Base-by-base conservation (phyloP, 2,797 vertebrate genomes). In the Liparis tanakae region DNA sequence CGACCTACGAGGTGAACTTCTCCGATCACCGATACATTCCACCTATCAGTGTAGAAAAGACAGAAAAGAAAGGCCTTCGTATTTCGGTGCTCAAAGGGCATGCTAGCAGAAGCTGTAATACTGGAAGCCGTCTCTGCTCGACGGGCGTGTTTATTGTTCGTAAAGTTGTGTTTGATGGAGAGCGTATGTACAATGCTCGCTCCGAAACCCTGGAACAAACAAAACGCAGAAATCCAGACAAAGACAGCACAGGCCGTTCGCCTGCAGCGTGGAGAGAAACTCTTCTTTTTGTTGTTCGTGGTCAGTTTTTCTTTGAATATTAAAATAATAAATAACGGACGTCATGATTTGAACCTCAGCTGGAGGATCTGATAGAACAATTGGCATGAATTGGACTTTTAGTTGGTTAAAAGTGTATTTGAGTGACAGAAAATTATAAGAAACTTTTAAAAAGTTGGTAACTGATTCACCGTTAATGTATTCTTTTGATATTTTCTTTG, bases 11-110 rank as follows among this genome's bases (percentile, higher is more conserved):
- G 86, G 77, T 79, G 79, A 87, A 80, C 81, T 51, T 60, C 22
- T 13, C 79, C 72, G 74, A 81, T 76, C 76, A 84, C 76, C 78
- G 17, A 64, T 89, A 91, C 92, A 91, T 93, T 91, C 91, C 87
- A 85, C 82, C 79, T 64, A 75, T 68, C 88, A 22, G 30, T 75
- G 80, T 78, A 76, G 74, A 81, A 46, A 17, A 73, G n/a, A 7
- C 9, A n/a, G 18, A 10, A 17, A 6, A 20, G 10, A 82, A 88
- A 85, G 76, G 78, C 75, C 74, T 81, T 86, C 15, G 44, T 69
- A 14, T 75, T 63, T 78, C 41, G 74, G 80, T 62, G 85, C 74
- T 83, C 72, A 80, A 58, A 84, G 79, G 81, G 63, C 83, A 90
- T 84, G 81, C 85, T 83, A 41, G 62, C 37, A 83, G 84, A 87